These are phyloP conservation scores for Hypothenemus hampei DNA, from an alignment of 1,140 invertebrate genomes.

Conservation along the genomic window DNA sequence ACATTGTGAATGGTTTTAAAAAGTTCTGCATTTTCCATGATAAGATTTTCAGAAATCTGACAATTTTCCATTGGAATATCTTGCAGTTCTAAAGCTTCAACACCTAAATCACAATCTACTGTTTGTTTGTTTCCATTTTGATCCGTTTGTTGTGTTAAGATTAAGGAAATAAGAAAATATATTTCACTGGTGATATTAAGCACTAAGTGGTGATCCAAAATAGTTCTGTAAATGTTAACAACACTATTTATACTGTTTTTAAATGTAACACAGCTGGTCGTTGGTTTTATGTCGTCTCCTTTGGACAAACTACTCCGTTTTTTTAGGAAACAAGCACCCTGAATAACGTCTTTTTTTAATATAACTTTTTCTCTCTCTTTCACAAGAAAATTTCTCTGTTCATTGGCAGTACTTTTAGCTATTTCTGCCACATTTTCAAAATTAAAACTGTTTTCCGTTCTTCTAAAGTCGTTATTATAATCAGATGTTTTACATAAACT, in stretches of 20 bases:
- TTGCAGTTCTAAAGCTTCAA: too few relatives aligned
- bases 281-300: conserved; percentile 37
- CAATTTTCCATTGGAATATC: too few relatives aligned
- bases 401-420: conserved; percentile 15
- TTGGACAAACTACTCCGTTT: conserved; percentile 10
- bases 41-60: background rate
- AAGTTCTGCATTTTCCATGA: conserved; percentile 16
- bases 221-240: conserved; percentile 46
- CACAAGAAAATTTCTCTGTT: conserved; percentile 27
- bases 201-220: conserved; percentile 49
- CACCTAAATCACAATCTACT: too few relatives aligned
- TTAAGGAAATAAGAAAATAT: conserved; percentile 54
- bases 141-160: conserved; percentile 42
- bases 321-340: conserved; percentile 6
- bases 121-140: too few relatives aligned
- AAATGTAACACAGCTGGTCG: conserved; percentile 44
- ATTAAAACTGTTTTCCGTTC: conserved; percentile 38
- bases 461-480: conserved; percentile 14
- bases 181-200: conserved; percentile 56
- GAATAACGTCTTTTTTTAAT: conserved; percentile 8
- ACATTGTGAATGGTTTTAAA: conserved; percentile 52
- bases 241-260: conserved; percentile 45
- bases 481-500: conserved; percentile 32
- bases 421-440: conserved; percentile 32
- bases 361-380: conserved; percentile 35